phyloP scores from a whole-genome alignment of 2,113 vertebrate genomes.

The Baryphthengus martii region DNA sequence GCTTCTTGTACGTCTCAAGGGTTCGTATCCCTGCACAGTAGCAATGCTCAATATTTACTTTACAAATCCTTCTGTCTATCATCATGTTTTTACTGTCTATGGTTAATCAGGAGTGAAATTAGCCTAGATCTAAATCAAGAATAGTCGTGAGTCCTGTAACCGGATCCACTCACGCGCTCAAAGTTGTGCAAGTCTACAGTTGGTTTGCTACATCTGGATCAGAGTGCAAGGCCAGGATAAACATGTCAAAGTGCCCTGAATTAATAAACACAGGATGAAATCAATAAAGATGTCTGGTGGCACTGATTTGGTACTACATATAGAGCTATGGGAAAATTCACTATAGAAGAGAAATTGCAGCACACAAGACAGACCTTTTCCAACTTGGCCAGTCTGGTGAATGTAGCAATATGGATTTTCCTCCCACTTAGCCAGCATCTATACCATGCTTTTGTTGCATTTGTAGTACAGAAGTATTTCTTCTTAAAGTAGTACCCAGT shows the following conservation, averaged over 20 bases:
- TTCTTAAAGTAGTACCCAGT: neutral
- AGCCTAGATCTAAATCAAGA: neutral
- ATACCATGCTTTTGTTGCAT: neutral
- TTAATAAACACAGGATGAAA: neutral
- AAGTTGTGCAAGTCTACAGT: neutral
- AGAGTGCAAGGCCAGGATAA: neutral
- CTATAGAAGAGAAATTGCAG: neutral
- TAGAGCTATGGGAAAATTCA: neutral
- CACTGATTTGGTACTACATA: neutral
- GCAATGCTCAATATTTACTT: neutral
- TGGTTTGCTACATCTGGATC: neutral
- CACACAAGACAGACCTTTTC: no score
- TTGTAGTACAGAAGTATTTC: neutral
- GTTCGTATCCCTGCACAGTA: neutral
- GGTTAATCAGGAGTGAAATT: neutral
- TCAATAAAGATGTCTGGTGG: neutral
- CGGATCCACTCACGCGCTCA: neutral
- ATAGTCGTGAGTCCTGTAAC: neutral
- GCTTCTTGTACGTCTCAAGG: neutral
- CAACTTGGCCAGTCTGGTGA: neutral
- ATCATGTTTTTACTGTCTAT: neutral
- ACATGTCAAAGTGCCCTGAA: neutral
- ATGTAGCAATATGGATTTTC: neutral
- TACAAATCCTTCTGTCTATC: neutral
- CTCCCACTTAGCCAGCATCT: neutral